A percentile compares a stretch with the other conserved stretches of the same genome.
phyloP scores from a whole-genome alignment of 1,140 invertebrate species.

The Panonychus citri region DNA sequence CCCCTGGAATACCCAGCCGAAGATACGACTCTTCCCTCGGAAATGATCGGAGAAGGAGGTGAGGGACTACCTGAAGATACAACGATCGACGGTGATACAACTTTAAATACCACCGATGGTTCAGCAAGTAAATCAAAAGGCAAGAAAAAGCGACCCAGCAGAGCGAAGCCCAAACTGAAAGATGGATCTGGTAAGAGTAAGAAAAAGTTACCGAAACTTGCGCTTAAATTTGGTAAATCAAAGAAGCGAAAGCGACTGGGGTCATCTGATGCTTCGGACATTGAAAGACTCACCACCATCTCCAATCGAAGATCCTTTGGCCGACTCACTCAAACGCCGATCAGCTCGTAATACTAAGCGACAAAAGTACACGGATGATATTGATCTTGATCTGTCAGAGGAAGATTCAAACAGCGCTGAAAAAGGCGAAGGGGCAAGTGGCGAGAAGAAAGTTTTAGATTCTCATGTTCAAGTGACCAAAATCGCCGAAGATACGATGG shows the following conservation, averaged over 20 bases:
- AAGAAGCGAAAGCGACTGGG: constrained; percentile 16
- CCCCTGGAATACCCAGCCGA: background rate
- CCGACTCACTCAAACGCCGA: constrained; percentile 40
- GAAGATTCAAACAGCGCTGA: constrained; percentile 33
- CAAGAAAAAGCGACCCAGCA: background rate
- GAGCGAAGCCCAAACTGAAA: constrained; percentile 11
- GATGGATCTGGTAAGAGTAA: constrained; percentile 10
- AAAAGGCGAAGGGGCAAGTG: constrained; percentile 9
- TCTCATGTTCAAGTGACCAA: constrained; percentile 27
- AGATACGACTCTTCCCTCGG: too few species aligned
- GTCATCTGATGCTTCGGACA: constrained; percentile 16
- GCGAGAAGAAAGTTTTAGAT: background rate
- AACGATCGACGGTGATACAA: background rate
- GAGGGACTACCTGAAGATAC: constrained; percentile 1
- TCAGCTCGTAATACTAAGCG: constrained; percentile 76
- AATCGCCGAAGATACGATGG: constrained; percentile 81
- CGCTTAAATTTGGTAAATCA: constrained; percentile 16
- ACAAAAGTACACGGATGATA: constrained; percentile 91
- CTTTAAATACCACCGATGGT: constrained; percentile 1
- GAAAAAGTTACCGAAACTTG: constrained; percentile 17
- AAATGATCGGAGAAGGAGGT: background rate
- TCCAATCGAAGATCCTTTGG: constrained; percentile 14
- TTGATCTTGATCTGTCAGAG: constrained; percentile 76
- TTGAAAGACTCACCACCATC: constrained; percentile 18
- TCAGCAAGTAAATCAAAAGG: background rate